Evolutionary conservation across 1,140 invertebrate genomes (phyloP).

Genomic region (Drosophila gunungcola): DNA sequence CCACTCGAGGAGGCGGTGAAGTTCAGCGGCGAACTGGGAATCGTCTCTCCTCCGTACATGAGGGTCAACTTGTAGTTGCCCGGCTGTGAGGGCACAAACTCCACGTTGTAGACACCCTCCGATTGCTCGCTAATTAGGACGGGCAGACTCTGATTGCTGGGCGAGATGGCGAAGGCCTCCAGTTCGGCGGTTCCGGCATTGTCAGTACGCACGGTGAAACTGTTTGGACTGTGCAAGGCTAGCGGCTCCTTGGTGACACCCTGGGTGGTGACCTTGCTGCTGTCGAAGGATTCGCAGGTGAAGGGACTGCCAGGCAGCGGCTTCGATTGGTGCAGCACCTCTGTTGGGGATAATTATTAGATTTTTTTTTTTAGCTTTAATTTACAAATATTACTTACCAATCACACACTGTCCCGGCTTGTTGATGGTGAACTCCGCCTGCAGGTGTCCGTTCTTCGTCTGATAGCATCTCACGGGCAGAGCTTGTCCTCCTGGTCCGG

Average conservation of each 20-base stretch:
- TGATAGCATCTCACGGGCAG: conserved; percentile 97
- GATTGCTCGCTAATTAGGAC: conserved; percentile 91
- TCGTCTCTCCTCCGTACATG: conserved; percentile 92
- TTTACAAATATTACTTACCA: conserved; percentile 84
- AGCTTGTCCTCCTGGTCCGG: conserved; percentile 94
- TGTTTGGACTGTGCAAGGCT: conserved; percentile 93
- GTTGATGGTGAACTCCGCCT: conserved; percentile 96
- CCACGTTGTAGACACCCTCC: conserved; percentile 91
- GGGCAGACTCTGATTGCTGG: conserved; percentile 93
- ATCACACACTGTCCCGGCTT: conserved; percentile 89
- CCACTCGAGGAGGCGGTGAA: conserved; percentile 85
- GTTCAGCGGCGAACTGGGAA: conserved; percentile 87
- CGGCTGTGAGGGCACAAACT: conserved; percentile 94
- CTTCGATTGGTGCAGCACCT: conserved; percentile 96
- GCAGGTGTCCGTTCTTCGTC: conserved; percentile 96
- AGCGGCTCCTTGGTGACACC: conserved; percentile 92
- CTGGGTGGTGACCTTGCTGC: conserved; percentile 90
- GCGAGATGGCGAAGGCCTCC: conserved; percentile 94
- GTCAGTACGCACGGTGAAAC: conserved; percentile 94
- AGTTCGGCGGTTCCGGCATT: conserved; percentile 96
- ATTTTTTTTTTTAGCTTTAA: background rate
- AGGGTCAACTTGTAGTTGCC: conserved; percentile 96
- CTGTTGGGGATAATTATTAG: conserved; percentile 67
- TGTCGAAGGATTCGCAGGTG: conserved; percentile 97
- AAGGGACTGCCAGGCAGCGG: conserved; percentile 97